Base-by-base conservation (phyloP, 2,888 invertebrate species). In the Frankliniella fusca region DNA sequence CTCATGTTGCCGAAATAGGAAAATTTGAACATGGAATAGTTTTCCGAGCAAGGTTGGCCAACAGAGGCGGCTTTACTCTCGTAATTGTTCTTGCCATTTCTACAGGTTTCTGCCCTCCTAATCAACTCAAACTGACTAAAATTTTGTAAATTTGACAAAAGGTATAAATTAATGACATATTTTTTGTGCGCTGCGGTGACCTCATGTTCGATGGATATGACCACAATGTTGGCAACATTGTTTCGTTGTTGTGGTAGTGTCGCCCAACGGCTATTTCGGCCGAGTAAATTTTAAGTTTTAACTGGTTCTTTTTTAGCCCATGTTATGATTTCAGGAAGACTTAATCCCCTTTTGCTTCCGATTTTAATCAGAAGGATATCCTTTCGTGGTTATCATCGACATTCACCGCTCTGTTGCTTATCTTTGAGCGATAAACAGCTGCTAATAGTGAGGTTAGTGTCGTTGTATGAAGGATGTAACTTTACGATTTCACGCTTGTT, bases 291-390 rank as follows among this genome's bases (percentile, higher is more conserved):
- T 76, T 76, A 9, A 76, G 2, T 38, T 38, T 38, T 38, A 76
- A 12, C 27, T 12, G 27, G 70, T 76, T 12, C 70, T 27, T 23
- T 76, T 76, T 27, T 27, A 76, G 70, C 27, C 27, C 81, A 80
- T 83, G 83, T 83, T 83, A 83, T 83, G 83, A 82, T 83, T 83
- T 83, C 80, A 65, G 83, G 83, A 83, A 82, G 83, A 83, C 80
- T 81, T 76, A 49, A 81, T 81, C 65, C 81, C 79, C 81, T 82
- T 79, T 80, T 82, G 38, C 76, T 81, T 76, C 61, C 81, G 82
- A 80, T 81, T 81, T 82, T 83, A 80, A 80, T 81, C 48, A 82
- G 82, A 80, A 81, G 82, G 81, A 48, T 83, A 76, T 80, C 81
- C 76, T 76, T 23, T 76, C 70, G 70, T 23, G 70, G 70, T 76